Base-by-base conservation (phyloP, 35 echinoderm and acorn worm genomes). In the Stichopus chloronotus region DNA sequence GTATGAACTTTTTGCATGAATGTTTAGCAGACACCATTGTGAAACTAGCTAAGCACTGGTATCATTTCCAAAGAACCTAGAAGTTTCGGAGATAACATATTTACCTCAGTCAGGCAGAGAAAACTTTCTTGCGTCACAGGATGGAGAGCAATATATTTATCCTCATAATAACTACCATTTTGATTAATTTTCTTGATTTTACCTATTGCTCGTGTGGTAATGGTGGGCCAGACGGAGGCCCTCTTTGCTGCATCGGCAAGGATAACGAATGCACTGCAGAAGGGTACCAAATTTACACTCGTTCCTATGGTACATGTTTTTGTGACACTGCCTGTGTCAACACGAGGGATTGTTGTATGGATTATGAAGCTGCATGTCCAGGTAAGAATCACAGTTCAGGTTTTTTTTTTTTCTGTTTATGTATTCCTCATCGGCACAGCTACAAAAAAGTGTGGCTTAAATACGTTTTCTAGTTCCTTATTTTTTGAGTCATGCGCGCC, bases 241-340 rank as follows among this genome's bases (percentile, higher is more conserved):
- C 91, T 7, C 91, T 97, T 14, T 97, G 96, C 82, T 97, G 96
- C 83, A 52, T 95, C 19, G 92, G 92, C 17, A 93, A 93, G 61
- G 93, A 92, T 59, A 55, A 95, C 5, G 76, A 83, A 57, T 97
- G 96, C 78, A 86, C 55, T 7, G 55, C 93, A 9, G 80, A 97
- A 4, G 96, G 96, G 8, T 94, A 93, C 81, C 56, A 56, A 21
- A 11, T 87, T 10, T 90, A 14, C 19, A 20, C 85, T 4, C 59
- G 78, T 4, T 53, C 58, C 84, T 96, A 93, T 72, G 78, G 87
- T 72, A 80, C 56, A n/a, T 97, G 96, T 82, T 97, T 86, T 71
- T 97, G 96, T 54, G 96, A 97, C 53, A 56, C 87, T 23, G 79
- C 88, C 9, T 97, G 96, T 91, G 81, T 93, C 43, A 72, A 87